A percentile compares a stretch with the other conserved stretches of the same genome.
phyloP scores from a whole-genome alignment of 2,797 vertebrate species.

The Antennarius maculatus region DNA sequence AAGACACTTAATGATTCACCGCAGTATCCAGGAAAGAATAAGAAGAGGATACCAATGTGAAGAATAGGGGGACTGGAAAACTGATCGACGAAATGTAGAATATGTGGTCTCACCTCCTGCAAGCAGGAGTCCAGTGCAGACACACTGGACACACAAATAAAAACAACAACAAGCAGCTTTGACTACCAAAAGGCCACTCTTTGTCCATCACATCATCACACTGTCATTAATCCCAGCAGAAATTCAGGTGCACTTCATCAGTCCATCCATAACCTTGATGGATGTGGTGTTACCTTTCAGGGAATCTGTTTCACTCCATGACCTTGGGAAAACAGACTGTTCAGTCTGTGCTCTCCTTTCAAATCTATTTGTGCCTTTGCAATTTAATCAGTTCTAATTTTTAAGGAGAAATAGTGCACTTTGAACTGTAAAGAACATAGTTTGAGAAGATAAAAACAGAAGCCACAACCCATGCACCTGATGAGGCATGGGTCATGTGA shows the following conservation, averaged over 20 bases:
- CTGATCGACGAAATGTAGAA: background rate
- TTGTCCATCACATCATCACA: background rate
- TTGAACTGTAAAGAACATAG: background rate
- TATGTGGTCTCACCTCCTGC: background rate
- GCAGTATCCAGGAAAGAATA: slow-evolving; percentile 1
- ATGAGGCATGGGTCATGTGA: no score
- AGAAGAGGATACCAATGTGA: slow-evolving; percentile 2
- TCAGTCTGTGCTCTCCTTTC: slow-evolving; percentile 46
- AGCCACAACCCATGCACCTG: no score
- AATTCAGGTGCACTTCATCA: slow-evolving; percentile 29
- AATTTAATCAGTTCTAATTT: slow-evolving; percentile 3
- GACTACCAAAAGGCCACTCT: slow-evolving; percentile 23
- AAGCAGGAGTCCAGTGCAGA: background rate
- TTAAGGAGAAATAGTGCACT: background rate
- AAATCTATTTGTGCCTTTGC: slow-evolving; percentile 38
- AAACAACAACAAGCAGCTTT: slow-evolving; percentile 13
- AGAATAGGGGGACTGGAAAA: background rate
- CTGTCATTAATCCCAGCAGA: background rate
- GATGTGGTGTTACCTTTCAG: slow-evolving; percentile 64
- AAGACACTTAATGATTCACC: slow-evolving; percentile 12
- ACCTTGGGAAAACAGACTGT: slow-evolving; percentile 65
- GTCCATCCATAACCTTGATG: slow-evolving; percentile 35
- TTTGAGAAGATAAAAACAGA: background rate
- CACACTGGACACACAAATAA: background rate
- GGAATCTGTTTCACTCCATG: slow-evolving; percentile 58